Evolutionary conservation across 2,888 invertebrate species (phyloP), one percentile per base, ranked within the genome.

Genomic region (Rhagophthalmus giganteus): DNA sequence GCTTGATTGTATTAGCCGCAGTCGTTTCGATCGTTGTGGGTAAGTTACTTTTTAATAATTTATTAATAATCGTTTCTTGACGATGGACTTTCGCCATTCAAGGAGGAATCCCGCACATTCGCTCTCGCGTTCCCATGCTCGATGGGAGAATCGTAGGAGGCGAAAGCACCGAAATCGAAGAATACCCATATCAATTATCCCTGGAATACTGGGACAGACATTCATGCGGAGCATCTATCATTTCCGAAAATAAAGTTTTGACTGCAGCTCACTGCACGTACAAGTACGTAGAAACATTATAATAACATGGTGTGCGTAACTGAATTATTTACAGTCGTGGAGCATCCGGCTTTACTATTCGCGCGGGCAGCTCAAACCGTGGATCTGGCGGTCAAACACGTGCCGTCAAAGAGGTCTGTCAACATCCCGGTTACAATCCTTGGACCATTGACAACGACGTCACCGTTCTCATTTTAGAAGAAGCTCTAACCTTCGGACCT

Each of bases 61-160:
- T n/a, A n/a, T n/a, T n/a, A n/a, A n/a, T n/a, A n/a, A n/a, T n/a
- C n/a, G n/a, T n/a, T n/a, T n/a, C n/a, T n/a, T n/a, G n/a, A n/a
- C n/a, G n/a, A n/a, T n/a, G n/a, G n/a, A n/a, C n/a, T n/a, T n/a
- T n/a, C n/a, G n/a, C n/a, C n/a, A n/a, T n/a, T n/a, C n/a, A n/a
- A n/a, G n/a, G n/a, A n/a, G n/a, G n/a, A n/a, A n/a, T n/a, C n/a
- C n/a, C n/a, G n/a, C n/a, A n/a, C n/a, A n/a, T n/a, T n/a, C n/a
- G n/a, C n/a, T n/a, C 24, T 2, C 2, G 24, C 9, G 24, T 32
- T 4, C 42, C n/a, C n/a, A n/a, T n/a, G n/a, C n/a, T n/a, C n/a
- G n/a, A n/a, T n/a, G n/a, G n/a, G n/a, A n/a, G n/a, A 10, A 72
- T 75, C 39, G 70, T 74, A 0, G 74, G 75, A 6, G 75, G 76